These are phyloP conservation scores for Cariama cristata DNA, from an alignment of 2,113 vertebrate species.

Conservation along the genomic window DNA sequence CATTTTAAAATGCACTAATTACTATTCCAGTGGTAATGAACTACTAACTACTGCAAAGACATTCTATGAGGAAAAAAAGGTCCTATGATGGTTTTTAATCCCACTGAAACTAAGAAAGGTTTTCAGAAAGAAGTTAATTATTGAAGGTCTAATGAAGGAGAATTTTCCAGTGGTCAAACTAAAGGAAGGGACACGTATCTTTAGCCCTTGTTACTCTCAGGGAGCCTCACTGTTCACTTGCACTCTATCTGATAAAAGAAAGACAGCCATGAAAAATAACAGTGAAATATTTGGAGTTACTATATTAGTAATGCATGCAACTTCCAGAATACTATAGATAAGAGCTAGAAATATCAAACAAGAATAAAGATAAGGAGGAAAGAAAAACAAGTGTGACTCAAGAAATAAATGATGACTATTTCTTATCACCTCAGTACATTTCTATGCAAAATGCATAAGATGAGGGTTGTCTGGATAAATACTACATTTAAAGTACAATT, in stretches of 20 bases:
- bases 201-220: not conserved
- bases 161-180: not conserved
- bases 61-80: not conserved
- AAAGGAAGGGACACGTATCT: not conserved
- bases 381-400: conserved; percentile 8
- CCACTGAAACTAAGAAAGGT: not conserved
- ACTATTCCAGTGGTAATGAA: not conserved
- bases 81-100: not conserved
- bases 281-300: conserved; percentile 18
- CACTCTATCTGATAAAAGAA: conserved; percentile 23
- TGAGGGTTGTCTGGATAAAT: not conserved
- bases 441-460: not conserved
- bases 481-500: not conserved
- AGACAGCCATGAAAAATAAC: conserved; percentile 38
- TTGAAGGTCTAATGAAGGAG: not conserved
- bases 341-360: conserved; percentile 44
- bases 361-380: conserved; percentile 40
- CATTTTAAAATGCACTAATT: not conserved
- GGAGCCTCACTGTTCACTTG: not conserved
- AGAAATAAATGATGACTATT: conserved; percentile 35
- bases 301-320: conserved; percentile 28
- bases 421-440: conserved; percentile 4
- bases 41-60: not conserved
- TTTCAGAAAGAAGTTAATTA: not conserved
- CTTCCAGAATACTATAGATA: conserved; percentile 22